A percentile compares a stretch with the other conserved stretches of the same genome.
Evolutionary conservation across 2,888 invertebrate genomes (phyloP).

Genomic region (Polyploca ridens): DNA sequence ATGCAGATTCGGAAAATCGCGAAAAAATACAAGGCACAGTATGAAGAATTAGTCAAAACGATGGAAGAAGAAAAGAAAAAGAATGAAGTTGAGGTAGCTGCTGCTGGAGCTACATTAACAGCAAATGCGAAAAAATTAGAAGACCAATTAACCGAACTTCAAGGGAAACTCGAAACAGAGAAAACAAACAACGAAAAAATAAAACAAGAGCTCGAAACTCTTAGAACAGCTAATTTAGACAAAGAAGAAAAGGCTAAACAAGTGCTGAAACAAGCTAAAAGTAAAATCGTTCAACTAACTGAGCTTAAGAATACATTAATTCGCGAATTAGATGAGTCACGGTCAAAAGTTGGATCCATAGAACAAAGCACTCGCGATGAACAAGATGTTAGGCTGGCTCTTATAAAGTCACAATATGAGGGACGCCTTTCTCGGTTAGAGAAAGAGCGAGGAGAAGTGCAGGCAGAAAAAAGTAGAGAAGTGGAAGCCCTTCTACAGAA

Average conservation of each 20-base stretch:
- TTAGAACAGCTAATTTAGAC: constrained; percentile 82
- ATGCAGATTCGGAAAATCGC: constrained; percentile 94
- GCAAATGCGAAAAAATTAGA: constrained; percentile 82
- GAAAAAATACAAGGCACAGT: constrained; percentile 95
- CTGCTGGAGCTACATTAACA: constrained; percentile 69
- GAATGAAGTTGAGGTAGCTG: constrained; percentile 81
- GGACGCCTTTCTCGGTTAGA: constrained; percentile 88
- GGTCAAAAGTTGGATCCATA: constrained; percentile 76
- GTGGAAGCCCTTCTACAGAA: constrained; percentile 90
- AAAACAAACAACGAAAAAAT: constrained; percentile 87
- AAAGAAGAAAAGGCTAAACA: constrained; percentile 87
- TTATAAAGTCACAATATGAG: constrained; percentile 89
- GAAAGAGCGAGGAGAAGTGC: constrained; percentile 88
- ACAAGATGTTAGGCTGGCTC: constrained; percentile 83
- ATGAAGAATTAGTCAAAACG: constrained; percentile 89
- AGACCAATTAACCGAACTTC: constrained; percentile 74
- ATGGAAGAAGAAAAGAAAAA: constrained; percentile 86
- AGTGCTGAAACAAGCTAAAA: constrained; percentile 89
- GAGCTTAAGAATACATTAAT: constrained; percentile 87
- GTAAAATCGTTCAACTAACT: constrained; percentile 88
- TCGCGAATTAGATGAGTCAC: constrained; percentile 84
- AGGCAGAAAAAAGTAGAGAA: constrained; percentile 85
- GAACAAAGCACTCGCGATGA: constrained; percentile 83
- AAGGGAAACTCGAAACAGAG: constrained; percentile 70
- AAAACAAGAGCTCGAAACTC: constrained; percentile 86